These are phyloP conservation scores for Euschistus heros DNA, from an alignment of 1,140 invertebrate genomes.

Conservation along the genomic window DNA sequence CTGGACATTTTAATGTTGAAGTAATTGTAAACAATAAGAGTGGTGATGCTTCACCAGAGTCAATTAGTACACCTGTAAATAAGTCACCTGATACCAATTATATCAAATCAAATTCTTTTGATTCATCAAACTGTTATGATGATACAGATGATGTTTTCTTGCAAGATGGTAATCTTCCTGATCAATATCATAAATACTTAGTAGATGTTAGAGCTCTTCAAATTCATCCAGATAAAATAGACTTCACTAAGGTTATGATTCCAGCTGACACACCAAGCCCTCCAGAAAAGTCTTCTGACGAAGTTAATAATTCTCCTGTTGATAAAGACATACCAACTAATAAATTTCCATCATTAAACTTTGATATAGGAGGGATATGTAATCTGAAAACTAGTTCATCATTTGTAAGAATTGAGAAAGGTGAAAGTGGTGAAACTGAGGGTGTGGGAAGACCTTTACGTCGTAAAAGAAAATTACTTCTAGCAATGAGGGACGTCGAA, in stretches of 20 bases:
- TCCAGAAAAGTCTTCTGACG: conserved; percentile 1
- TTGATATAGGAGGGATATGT: conserved; percentile 25
- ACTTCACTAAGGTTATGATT: conserved; percentile 19
- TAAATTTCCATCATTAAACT: conserved; percentile 23
- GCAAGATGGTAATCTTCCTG: conserved; percentile 16
- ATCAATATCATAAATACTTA: conserved; percentile 23
- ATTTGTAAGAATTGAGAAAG: conserved; percentile 25
- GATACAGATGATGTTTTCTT: conserved; percentile 23
- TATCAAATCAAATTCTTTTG: neutral
- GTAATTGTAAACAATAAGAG: conserved; percentile 21
- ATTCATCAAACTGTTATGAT: conserved; percentile 10
- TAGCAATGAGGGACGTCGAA: conserved; percentile 26
- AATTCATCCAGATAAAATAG: conserved; percentile 17
- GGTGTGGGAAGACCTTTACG: conserved; percentile 23
- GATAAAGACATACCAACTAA: conserved; percentile 11
- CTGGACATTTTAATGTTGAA: conserved; percentile 23
- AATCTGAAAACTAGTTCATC: conserved; percentile 9
- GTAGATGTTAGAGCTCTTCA: conserved; percentile 24
- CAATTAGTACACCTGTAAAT: neutral
- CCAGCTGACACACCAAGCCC: conserved; percentile 18
- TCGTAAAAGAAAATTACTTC: conserved; percentile 26
- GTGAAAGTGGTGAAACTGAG: conserved; percentile 28
- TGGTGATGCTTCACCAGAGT: neutral
- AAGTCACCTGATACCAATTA: neutral
- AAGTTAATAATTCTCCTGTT: conserved; percentile 5